Conservation (phyloP, 2,888 invertebrate species). For the Polydesmus complanatus region DNA sequence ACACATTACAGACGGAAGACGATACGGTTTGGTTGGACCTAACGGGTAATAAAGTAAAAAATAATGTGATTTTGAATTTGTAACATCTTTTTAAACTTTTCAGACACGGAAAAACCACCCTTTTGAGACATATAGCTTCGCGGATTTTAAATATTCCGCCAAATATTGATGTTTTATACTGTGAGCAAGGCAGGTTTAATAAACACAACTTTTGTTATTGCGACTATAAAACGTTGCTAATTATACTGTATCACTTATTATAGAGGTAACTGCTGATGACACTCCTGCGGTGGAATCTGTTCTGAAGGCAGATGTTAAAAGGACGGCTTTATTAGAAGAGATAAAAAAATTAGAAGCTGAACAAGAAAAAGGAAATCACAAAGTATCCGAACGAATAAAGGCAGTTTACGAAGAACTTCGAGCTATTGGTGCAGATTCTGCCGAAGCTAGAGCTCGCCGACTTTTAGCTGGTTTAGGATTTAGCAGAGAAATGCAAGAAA, state of each 20-base stretch:
- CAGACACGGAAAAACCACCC: slow-evolving; percentile 75
- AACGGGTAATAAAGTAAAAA: slow-evolving; percentile 81
- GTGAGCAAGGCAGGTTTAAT: slow-evolving; percentile 53
- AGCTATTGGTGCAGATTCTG: slow-evolving; percentile 94
- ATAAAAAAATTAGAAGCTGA: slow-evolving; percentile 64
- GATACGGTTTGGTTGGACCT: slow-evolving; percentile 96
- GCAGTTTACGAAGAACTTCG: slow-evolving; percentile 88
- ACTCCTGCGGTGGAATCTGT: slow-evolving; percentile 72
- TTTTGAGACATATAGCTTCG: slow-evolving; percentile 80
- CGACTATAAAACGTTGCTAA: background rate
- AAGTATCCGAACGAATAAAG: slow-evolving; percentile 62
- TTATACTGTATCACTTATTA: slow-evolving; percentile 14
- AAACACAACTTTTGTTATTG: background rate
- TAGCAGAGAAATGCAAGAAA: slow-evolving; percentile 58
- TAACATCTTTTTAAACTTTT: background rate
- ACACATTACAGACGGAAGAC: slow-evolving; percentile 77
- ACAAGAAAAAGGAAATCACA: slow-evolving; percentile 51
- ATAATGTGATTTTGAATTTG: too few relatives aligned
- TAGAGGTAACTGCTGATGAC: slow-evolving; percentile 92
- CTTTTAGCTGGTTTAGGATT: slow-evolving; percentile 97
- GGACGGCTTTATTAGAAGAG: slow-evolving; percentile 65
- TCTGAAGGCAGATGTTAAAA: slow-evolving; percentile 79
- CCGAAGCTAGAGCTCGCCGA: slow-evolving; percentile 87
- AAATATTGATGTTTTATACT: slow-evolving; percentile 87
- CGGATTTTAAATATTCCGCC: slow-evolving; percentile 87